Conservation (phyloP, 2,888 invertebrate species). For the Penaeus monodon region DNA sequence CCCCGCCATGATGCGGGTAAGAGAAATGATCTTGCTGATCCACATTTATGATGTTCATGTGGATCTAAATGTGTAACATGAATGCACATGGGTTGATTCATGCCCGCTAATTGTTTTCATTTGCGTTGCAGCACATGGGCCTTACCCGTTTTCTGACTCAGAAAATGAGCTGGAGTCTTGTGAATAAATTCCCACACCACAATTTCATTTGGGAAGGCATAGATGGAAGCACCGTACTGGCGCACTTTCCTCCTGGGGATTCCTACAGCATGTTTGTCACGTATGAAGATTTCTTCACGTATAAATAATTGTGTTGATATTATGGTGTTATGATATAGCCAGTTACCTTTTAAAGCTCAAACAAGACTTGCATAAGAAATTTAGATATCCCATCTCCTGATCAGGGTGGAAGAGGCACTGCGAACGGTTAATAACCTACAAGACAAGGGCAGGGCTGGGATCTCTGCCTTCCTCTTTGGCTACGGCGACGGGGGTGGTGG, state of each 20-base stretch:
- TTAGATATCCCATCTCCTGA: not conserved
- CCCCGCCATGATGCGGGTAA: slow-evolving; percentile 71
- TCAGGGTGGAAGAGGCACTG: slow-evolving; percentile 67
- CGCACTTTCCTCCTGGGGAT: slow-evolving; percentile 73
- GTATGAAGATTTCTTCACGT: slow-evolving; percentile 53
- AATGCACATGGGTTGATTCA: not conserved
- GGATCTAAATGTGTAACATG: not conserved
- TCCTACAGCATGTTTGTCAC: slow-evolving; percentile 68
- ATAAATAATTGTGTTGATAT: not conserved
- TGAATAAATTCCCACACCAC: slow-evolving; percentile 73
- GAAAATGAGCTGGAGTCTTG: slow-evolving; percentile 73
- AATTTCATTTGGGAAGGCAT: slow-evolving; percentile 73
- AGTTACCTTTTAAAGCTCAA: no score
- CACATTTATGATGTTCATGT: not conserved
- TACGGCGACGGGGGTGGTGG: slow-evolving; percentile 74
- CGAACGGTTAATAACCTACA: slow-evolving; percentile 70
- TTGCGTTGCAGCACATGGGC: slow-evolving; percentile 68
- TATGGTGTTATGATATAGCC: no score
- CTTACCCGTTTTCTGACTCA: slow-evolving; percentile 72
- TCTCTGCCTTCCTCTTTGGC: slow-evolving; percentile 71
- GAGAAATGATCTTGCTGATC: slow-evolving; percentile 24
- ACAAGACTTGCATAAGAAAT: not conserved
- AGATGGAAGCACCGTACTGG: slow-evolving; percentile 71
- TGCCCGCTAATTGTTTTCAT: no score
- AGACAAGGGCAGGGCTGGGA: slow-evolving; percentile 72